These are phyloP conservation scores for Charanyca ferruginea DNA, from an alignment of 2,888 invertebrate genomes.

Conservation along the genomic window DNA sequence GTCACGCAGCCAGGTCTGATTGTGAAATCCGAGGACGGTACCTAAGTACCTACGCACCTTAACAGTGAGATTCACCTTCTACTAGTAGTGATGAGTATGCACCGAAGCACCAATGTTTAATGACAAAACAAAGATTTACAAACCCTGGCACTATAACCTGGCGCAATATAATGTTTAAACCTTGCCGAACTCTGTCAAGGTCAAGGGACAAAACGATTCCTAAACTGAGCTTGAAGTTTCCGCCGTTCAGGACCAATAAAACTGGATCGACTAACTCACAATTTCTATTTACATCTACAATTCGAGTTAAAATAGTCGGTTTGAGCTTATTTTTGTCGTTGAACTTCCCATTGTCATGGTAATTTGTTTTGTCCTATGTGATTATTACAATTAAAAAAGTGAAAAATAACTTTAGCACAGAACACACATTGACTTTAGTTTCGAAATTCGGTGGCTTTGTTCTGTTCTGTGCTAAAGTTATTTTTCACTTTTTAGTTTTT, in stretches of 20 bases:
- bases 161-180: slow-evolving; percentile 21
- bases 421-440: too few relatives aligned
- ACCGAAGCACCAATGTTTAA: slow-evolving; percentile 42
- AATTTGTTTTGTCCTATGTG: slow-evolving; percentile 5
- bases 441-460: too few relatives aligned
- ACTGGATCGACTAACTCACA: background rate
- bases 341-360: slow-evolving; percentile 19
- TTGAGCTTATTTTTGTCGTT: slow-evolving; percentile 3
- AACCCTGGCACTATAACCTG: slow-evolving; percentile 48
- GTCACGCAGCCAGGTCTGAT: slow-evolving; percentile 52
- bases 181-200: slow-evolving; percentile 21
- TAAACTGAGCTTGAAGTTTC: slow-evolving; percentile 12
- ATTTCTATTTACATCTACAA: slow-evolving; percentile 7
- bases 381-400: too few relatives aligned
- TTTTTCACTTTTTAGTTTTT: too few relatives aligned
- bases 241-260: slow-evolving; percentile 1
- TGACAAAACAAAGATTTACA: slow-evolving; percentile 50
- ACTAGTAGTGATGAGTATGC: slow-evolving; percentile 43
- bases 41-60: slow-evolving; percentile 17
- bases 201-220: slow-evolving; percentile 5
- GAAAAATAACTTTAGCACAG: too few relatives aligned
- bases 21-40: slow-evolving; percentile 67
- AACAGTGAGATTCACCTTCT: slow-evolving; percentile 49
- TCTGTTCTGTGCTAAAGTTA: too few relatives aligned
- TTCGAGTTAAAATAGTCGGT: background rate